Conservation (phyloP, 2,113 vertebrate genomes). For the Asarcornis scutulata region DNA sequence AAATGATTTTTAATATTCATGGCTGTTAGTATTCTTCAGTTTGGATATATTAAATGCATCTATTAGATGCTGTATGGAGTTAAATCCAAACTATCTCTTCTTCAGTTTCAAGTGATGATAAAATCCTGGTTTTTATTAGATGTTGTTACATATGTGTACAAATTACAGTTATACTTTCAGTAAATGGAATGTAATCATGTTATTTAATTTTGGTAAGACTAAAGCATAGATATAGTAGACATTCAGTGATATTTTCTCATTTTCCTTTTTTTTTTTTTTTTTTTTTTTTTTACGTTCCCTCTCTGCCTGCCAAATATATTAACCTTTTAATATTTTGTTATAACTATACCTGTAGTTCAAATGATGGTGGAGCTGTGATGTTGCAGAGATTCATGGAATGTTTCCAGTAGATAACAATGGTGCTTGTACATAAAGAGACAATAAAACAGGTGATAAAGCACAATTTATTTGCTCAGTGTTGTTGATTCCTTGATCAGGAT, state of each 20-base stretch:
- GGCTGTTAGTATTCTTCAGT: background rate
- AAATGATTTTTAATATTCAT: background rate
- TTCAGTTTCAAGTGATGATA: background rate
- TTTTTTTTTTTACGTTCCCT: background rate
- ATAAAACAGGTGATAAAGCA: constrained; percentile 35
- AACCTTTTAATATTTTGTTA: background rate
- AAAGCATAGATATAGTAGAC: background rate
- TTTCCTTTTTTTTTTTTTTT: rapidly evolving
- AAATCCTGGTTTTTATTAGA: background rate
- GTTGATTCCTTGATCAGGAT: background rate
- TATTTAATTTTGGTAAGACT: background rate
- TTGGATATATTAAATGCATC: background rate
- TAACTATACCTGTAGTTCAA: background rate
- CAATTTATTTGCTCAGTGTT: background rate
- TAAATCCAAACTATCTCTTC: background rate
- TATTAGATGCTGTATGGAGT: background rate
- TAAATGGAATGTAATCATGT: background rate
- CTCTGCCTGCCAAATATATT: background rate
- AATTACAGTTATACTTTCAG: background rate
- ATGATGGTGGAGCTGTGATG: background rate
- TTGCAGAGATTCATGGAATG: background rate
- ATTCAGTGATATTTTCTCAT: background rate
- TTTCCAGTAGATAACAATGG: background rate
- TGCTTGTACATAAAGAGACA: background rate
- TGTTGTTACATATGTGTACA: background rate